These are phyloP conservation scores for Adrianichthys oophorus DNA, from an alignment of 2,797 vertebrate species.

Conservation along the genomic window DNA sequence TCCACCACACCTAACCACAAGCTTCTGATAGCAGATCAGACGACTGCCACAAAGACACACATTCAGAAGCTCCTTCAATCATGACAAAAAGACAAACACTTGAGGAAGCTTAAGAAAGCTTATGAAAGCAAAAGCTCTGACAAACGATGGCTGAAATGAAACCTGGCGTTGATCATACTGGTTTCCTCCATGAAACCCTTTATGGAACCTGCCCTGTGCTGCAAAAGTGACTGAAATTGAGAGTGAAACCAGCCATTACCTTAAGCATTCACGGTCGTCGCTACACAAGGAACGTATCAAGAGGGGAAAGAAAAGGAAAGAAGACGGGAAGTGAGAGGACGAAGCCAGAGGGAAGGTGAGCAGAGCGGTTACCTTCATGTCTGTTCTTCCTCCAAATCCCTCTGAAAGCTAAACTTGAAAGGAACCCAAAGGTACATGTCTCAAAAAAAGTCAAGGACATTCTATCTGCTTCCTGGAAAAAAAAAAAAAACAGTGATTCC, in stretches of 20 bases:
- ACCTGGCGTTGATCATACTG: conserved; percentile 28
- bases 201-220: conserved; percentile 23
- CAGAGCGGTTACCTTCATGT: conserved; percentile 38
- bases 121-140: conserved; percentile 32
- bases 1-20: conserved; percentile 68
- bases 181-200: conserved; percentile 18
- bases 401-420: conserved; percentile 45
- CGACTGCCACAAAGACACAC: conserved; percentile 50
- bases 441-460: conserved; percentile 54
- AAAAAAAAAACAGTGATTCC: not conserved
- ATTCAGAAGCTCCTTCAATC: conserved; percentile 64
- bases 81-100: conserved; percentile 35
- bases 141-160: conserved; percentile 38
- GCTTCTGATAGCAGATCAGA: conserved; percentile 65
- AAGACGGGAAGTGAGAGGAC: conserved; percentile 29
- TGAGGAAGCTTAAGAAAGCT: conserved; percentile 51
- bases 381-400: conserved; percentile 44
- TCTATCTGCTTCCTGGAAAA: conserved; percentile 11
- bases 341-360: conserved; percentile 63
- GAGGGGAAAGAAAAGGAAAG: conserved; percentile 5
- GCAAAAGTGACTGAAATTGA: conserved; percentile 29
- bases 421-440: conserved; percentile 43
- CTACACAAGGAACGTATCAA: conserved; percentile 62
- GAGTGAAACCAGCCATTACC: conserved; percentile 52
- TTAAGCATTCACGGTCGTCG: conserved; percentile 38